Evolutionary conservation across 1,140 invertebrate species (phyloP).

Genomic region (Ceratitis capitata): DNA sequence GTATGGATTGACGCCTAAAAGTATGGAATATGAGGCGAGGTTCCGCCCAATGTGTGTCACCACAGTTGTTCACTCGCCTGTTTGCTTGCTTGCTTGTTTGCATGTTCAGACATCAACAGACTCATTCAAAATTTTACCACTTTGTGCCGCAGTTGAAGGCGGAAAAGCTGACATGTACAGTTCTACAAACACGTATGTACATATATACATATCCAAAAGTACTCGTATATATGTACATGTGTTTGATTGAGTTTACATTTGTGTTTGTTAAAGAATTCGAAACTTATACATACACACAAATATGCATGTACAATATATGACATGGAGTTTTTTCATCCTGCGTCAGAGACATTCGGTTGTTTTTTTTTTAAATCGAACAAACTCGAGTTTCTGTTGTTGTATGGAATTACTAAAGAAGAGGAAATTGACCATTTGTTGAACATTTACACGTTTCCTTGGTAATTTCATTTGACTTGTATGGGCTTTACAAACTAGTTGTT

Average conservation of each 20-base stretch:
- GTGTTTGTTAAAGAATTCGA: background rate
- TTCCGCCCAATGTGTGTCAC: background rate
- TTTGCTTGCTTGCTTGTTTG: too few species aligned
- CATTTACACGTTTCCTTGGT: conserved; percentile 62
- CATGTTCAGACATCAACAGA: background rate
- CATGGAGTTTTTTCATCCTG: too few species aligned
- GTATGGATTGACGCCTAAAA: background rate
- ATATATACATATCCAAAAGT: background rate
- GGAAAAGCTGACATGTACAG: background rate
- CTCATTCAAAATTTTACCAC: background rate
- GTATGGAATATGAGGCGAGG: background rate
- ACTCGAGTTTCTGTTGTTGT: background rate
- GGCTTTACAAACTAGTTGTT: conserved; percentile 61
- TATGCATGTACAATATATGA: too few species aligned
- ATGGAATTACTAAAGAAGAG: background rate
- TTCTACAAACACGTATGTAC: too few species aligned
- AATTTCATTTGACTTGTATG: conserved; percentile 65
- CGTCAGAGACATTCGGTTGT: background rate
- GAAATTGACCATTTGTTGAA: conserved; percentile 60
- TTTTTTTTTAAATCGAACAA: background rate
- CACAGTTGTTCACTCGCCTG: background rate
- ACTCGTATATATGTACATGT: background rate
- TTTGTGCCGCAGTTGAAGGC: background rate
- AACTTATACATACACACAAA: background rate
- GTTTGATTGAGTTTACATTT: background rate